Conservation (phyloP, 2,888 invertebrate genomes). For the Coleophora flavipennella region DNA sequence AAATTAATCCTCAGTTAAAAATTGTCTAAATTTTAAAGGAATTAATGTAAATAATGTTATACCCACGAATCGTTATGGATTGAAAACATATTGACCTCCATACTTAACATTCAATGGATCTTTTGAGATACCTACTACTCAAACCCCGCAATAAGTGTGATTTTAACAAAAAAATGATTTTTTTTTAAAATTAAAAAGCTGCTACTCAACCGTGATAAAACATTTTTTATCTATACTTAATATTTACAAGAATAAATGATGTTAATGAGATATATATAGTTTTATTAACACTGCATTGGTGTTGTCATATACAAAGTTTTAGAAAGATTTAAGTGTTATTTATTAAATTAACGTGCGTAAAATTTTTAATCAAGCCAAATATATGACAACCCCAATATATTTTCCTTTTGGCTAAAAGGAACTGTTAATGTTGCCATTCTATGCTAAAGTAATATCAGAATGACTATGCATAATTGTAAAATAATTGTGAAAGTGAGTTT, state of each 20-base stretch:
- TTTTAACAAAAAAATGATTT: conserved; percentile 1
- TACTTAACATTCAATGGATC: conserved; percentile 48
- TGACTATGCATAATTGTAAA: conserved; percentile 19
- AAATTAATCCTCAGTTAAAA: conserved; percentile 33
- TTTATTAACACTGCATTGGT: conserved; percentile 8
- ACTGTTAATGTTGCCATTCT: conserved; percentile 22
- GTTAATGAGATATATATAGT: conserved; percentile 16
- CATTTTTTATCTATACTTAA: conserved; percentile 42
- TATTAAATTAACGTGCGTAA: not conserved
- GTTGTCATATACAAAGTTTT: conserved; percentile 13
- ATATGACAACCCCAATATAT: conserved; percentile 14
- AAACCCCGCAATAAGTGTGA: not conserved
- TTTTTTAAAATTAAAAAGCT: conserved; percentile 38
- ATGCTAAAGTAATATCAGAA: conserved; percentile 39
- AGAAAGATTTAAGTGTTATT: too few relatives aligned
- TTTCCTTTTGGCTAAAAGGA: conserved; percentile 11
- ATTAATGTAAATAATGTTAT: too few relatives aligned
- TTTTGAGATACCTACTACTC: conserved; percentile 10
- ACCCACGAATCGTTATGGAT: conserved; percentile 41
- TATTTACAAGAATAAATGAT: conserved; percentile 47
- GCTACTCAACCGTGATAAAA: conserved; percentile 38
- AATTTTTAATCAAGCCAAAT: conserved; percentile 2
- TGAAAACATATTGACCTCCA: conserved; percentile 56
- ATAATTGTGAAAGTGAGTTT: conserved; percentile 10
- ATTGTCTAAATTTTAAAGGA: too few relatives aligned